These are phyloP conservation scores for Germaria angustata DNA, from an alignment of 2,888 invertebrate species.

Conservation along the genomic window DNA sequence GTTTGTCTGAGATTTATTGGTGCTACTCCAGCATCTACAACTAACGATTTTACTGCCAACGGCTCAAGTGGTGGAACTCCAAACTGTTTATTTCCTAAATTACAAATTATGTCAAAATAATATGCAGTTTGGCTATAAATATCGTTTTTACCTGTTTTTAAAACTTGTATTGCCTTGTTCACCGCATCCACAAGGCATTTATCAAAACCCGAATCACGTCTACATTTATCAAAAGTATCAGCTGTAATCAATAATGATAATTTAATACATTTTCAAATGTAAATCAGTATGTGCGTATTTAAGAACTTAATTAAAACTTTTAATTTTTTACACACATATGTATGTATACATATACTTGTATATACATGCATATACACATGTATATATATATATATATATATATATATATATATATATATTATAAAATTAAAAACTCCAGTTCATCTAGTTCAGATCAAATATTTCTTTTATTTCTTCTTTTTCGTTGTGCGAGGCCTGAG, in stretches of 20 bases:
- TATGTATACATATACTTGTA: not conserved
- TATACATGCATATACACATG: no score
- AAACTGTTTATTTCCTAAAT: constrained; percentile 82
- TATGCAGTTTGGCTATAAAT: not conserved
- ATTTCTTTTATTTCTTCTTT: no score
- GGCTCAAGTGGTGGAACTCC: constrained; percentile 84
- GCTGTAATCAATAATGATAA: constrained; percentile 43
- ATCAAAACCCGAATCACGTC: constrained; percentile 82
- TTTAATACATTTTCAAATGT: not conserved
- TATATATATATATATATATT: no score
- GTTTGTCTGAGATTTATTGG: constrained; percentile 85
- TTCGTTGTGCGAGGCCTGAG: no score
- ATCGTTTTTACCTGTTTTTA: constrained; percentile 81
- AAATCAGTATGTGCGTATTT: not conserved
- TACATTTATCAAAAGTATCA: constrained; percentile 82
- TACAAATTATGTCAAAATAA: not conserved
- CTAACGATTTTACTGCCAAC: constrained; percentile 82
- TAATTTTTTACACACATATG: no score
- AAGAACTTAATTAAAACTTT: no score
- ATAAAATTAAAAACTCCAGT: no score
- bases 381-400: no score
- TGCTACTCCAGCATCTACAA: constrained; percentile 83
- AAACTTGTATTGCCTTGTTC: constrained; percentile 81
- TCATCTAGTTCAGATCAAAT: no score
- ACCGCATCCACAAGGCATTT: constrained; percentile 83